Percentiles rank a stretch among this genome's conserved stretches.
phyloP scores from a whole-genome alignment of 2,888 invertebrate species.

The Oligia strigilis region DNA sequence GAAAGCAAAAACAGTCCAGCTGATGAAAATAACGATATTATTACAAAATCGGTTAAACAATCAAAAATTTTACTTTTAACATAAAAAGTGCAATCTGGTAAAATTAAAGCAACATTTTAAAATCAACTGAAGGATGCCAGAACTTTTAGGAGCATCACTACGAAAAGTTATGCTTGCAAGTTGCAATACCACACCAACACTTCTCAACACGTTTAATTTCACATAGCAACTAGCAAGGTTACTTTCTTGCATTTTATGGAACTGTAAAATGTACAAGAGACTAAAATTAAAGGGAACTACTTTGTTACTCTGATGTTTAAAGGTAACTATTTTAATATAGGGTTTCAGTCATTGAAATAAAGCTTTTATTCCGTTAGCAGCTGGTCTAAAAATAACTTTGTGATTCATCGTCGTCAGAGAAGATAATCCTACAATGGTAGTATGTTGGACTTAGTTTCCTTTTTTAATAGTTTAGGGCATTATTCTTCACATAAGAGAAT shows the following conservation, averaged over 20 bases:
- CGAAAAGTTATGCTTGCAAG: background rate
- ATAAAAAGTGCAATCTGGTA: background rate
- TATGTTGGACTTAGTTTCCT: background rate
- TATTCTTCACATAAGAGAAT: background rate
- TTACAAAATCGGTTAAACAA: background rate
- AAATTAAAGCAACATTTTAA: background rate
- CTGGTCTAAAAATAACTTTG: slow-evolving; percentile 38
- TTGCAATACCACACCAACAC: background rate
- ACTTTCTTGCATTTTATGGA: slow-evolving; percentile 43
- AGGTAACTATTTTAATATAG: slow-evolving; percentile 12
- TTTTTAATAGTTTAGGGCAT: background rate
- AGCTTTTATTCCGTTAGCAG: slow-evolving; percentile 40
- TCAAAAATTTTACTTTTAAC: background rate
- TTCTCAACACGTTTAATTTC: slow-evolving; percentile 4
- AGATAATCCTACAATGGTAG: slow-evolving; percentile 16
- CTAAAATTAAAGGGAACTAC: slow-evolving; percentile 33
- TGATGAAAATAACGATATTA: slow-evolving; percentile 2
- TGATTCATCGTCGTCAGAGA: slow-evolving; percentile 42
- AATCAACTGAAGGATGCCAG: background rate
- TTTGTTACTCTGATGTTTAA: slow-evolving; percentile 31
- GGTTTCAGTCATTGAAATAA: slow-evolving; percentile 22
- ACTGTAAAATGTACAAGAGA: slow-evolving; percentile 22
- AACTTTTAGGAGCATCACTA: background rate
- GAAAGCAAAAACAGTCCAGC: background rate
- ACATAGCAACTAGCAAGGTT: slow-evolving; percentile 19